These are phyloP conservation scores for Protomyctophum bolini DNA, from an alignment of 2,113 vertebrate species.

Conservation along the genomic window DNA sequence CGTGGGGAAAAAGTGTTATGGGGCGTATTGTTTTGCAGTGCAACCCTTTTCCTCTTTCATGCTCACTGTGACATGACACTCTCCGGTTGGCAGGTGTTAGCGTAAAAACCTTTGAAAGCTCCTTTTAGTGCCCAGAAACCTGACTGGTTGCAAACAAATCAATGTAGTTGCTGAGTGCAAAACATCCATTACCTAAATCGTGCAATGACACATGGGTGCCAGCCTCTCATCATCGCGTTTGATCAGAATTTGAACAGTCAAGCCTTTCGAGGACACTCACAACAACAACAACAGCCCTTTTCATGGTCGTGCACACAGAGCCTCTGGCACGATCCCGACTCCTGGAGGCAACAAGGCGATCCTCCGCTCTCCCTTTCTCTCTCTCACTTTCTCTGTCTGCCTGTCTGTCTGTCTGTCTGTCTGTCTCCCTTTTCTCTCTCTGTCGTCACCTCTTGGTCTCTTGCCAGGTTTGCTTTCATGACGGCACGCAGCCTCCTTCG, in stretches of 20 bases:
- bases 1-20: too few species aligned
- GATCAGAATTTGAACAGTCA: slow-evolving; percentile 43
- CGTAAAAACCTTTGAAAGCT: background rate
- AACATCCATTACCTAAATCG: slow-evolving; percentile 32
- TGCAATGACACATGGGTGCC: slow-evolving; percentile 11
- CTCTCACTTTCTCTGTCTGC: background rate
- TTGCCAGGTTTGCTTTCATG: slow-evolving; percentile 4
- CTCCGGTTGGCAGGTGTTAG: too few species aligned
- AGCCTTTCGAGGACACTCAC: slow-evolving; percentile 4
- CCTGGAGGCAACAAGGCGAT: slow-evolving; percentile 39
- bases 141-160: slow-evolving; percentile 1
- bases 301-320: background rate
- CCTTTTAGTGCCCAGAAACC: background rate
- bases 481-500: slow-evolving; percentile 42
- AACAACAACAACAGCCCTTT: background rate
- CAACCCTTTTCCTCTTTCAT: too few species aligned
- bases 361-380: background rate
- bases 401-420: background rate
- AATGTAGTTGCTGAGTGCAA: background rate
- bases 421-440: slow-evolving; percentile 15
- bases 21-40: too few species aligned
- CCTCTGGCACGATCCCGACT: slow-evolving; percentile 1
- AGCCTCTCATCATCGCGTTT: slow-evolving; percentile 39
- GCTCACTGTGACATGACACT: too few species aligned
- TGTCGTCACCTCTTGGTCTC: slow-evolving; percentile 23